These are phyloP conservation scores for Endotricha flammealis DNA, from an alignment of 2,888 invertebrate species.

Conservation along the genomic window DNA sequence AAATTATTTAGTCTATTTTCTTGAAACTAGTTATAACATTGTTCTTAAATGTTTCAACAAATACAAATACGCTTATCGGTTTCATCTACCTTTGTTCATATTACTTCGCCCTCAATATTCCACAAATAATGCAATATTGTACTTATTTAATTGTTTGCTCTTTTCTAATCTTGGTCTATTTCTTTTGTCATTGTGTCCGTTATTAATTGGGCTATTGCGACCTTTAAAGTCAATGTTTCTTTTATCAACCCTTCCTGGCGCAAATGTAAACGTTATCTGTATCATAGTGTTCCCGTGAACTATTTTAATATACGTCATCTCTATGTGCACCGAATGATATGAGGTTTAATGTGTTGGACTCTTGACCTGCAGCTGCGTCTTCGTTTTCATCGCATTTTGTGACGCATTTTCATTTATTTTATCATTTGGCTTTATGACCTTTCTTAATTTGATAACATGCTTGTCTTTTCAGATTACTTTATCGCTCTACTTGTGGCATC, in stretches of 20 bases:
- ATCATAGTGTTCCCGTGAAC: neutral
- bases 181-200: too few relatives aligned
- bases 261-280: neutral
- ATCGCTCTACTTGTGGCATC: neutral
- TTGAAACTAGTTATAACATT: too few relatives aligned
- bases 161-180: too few relatives aligned
- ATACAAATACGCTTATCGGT: neutral
- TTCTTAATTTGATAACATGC: neutral
- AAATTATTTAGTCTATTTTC: too few relatives aligned
- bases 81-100: neutral
- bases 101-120: neutral
- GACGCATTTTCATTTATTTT: neutral
- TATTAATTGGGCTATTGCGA: too few relatives aligned
- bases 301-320: neutral
- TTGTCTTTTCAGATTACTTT: neutral
- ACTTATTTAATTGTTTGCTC: too few relatives aligned
- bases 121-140: neutral
- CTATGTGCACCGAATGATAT: neutral
- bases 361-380: constrained; percentile 10
- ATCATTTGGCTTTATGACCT: neutral
- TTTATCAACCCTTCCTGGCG: neutral
- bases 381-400: constrained; percentile 13
- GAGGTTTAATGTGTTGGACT: neutral
- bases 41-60: too few relatives aligned
- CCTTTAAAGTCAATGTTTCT: too few relatives aligned